Conservation (phyloP, 2,797 vertebrate species). For the Centropyge bicolor region DNA sequence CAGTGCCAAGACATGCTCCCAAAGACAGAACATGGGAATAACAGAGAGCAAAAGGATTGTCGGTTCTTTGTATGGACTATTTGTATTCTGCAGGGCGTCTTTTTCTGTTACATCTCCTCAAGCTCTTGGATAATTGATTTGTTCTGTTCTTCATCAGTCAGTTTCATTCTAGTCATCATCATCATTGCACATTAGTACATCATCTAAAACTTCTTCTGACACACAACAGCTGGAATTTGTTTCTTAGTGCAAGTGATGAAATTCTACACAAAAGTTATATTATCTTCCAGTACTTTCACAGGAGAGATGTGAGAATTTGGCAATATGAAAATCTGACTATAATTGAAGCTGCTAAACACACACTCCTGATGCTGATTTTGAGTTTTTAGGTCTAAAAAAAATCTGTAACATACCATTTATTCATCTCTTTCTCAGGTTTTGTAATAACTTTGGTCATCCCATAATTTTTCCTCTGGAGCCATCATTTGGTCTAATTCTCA, state of each 20-base stretch:
- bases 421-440: background rate
- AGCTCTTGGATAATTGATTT: background rate
- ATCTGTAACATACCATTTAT: too few species aligned
- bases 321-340: background rate
- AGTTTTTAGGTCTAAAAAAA: background rate
- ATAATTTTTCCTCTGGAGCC: background rate
- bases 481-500: background rate
- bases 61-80: conserved; percentile 21
- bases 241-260: background rate
- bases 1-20: conserved; percentile 38
- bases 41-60: conserved; percentile 9
- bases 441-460: background rate
- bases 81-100: conserved; percentile 2
- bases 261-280: background rate
- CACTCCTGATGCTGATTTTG: background rate
- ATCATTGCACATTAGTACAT: too few species aligned
- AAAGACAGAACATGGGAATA: conserved; percentile 7
- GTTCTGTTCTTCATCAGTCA: background rate
- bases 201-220: background rate
- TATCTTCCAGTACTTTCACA: background rate
- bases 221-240: background rate
- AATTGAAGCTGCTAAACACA: background rate
- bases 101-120: background rate
- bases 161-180: background rate
- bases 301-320: background rate